Evolutionary conservation across 1,140 invertebrate species (phyloP).

Genomic region (Sycophila sp.): DNA sequence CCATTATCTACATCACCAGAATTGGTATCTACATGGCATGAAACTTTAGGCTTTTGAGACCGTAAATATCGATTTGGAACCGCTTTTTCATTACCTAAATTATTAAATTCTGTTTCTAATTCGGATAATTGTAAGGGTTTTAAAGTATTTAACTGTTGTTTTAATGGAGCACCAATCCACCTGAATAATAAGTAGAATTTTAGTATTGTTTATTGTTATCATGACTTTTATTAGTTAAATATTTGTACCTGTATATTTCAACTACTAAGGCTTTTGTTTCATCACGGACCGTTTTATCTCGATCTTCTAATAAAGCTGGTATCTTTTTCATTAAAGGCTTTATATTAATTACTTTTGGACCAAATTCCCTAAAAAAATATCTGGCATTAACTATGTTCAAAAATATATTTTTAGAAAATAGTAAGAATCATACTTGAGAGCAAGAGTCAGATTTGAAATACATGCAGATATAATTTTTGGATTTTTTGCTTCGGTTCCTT

Average conservation of each 20-base stretch:
- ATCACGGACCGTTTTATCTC: constrained; percentile 92
- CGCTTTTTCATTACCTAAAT: constrained; percentile 75
- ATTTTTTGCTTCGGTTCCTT: constrained; percentile 95
- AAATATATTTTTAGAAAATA: constrained; percentile 13
- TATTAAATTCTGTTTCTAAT: constrained; percentile 87
- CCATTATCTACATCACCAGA: constrained; percentile 65
- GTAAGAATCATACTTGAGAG: constrained; percentile 70
- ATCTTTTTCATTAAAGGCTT: constrained; percentile 92
- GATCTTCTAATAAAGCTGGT: constrained; percentile 84
- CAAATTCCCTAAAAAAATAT: constrained; percentile 78
- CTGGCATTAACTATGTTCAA: neutral
- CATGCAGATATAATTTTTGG: constrained; percentile 93
- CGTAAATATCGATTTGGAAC: constrained; percentile 82
- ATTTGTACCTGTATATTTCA: constrained; percentile 84
- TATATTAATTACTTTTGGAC: constrained; percentile 88
- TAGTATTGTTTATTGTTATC: neutral
- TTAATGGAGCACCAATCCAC: constrained; percentile 89
- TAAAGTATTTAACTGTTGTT: constrained; percentile 84
- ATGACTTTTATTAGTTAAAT: neutral
- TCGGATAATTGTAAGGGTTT: constrained; percentile 92
- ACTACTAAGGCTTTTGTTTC: constrained; percentile 89
- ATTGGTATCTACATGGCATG: constrained; percentile 69
- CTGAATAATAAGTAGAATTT: constrained; percentile 54
- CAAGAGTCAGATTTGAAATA: constrained; percentile 78
- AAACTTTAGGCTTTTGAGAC: constrained; percentile 86